Evolutionary conservation across 2,113 vertebrate genomes (phyloP).

Genomic region (Cavia porcellus): DNA sequence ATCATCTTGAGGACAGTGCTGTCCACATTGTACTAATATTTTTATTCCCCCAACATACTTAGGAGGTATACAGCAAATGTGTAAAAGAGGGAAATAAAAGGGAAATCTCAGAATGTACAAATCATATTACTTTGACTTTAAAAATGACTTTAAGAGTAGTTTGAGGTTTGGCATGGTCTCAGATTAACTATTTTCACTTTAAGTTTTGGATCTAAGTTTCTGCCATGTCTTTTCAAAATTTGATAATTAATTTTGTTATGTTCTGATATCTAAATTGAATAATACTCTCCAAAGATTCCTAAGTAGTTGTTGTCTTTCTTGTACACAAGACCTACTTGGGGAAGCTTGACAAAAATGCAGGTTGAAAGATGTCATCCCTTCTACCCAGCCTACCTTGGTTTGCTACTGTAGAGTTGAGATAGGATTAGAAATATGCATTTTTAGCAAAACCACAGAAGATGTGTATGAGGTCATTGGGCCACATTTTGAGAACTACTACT

Average conservation of each 20-base stretch:
- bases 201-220: background rate
- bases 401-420: background rate
- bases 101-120: background rate
- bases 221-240: background rate
- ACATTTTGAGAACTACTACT: background rate
- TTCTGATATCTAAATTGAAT: background rate
- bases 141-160: background rate
- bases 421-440: conserved; percentile 2
- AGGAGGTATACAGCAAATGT: background rate
- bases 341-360: background rate
- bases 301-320: background rate
- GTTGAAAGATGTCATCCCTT: background rate
- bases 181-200: background rate
- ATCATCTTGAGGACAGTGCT: background rate
- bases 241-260: background rate
- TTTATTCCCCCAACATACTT: background rate
- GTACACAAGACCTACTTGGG: background rate
- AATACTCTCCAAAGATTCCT: background rate
- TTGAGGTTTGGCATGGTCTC: background rate
- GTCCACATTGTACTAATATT: background rate
- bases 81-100: background rate
- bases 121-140: background rate
- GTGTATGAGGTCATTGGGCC: background rate
- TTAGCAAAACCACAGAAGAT: background rate
- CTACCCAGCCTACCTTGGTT: background rate